These are phyloP conservation scores for Drosophila aldrichi DNA, from an alignment of 2,888 invertebrate species.

Conservation along the genomic window DNA sequence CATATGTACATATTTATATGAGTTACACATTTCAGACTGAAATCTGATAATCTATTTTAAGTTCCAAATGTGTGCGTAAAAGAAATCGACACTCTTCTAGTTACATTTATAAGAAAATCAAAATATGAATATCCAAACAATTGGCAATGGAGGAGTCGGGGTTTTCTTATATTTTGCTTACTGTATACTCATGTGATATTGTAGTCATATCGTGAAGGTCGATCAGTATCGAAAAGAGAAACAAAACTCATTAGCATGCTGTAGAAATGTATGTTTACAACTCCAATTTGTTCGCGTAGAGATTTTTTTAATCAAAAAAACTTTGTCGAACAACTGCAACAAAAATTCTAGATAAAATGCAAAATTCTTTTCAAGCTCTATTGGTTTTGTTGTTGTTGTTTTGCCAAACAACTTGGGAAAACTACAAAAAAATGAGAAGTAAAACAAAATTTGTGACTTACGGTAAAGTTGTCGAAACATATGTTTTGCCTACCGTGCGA, in stretches of 20 bases:
- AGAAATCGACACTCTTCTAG: not conserved
- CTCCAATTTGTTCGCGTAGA: not conserved
- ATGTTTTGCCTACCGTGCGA: slow-evolving; percentile 53
- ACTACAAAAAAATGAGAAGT: not conserved
- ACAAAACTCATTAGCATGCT: slow-evolving; percentile 16
- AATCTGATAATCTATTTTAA: not conserved
- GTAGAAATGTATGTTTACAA: slow-evolving; percentile 3
- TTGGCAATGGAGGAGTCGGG: not conserved
- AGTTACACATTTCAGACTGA: too few species aligned
- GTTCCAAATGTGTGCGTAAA: not conserved
- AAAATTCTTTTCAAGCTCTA: slow-evolving; percentile 1
- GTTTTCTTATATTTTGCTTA: not conserved
- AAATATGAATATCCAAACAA: not conserved
- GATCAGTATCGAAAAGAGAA: not conserved
- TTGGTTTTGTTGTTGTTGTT: not conserved
- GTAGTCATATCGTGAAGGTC: slow-evolving; percentile 7
- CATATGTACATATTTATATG: too few species aligned
- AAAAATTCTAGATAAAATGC: slow-evolving; percentile 21
- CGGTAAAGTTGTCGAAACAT: slow-evolving; percentile 59
- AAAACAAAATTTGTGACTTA: slow-evolving; percentile 13
- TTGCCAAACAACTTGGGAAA: slow-evolving; percentile 23
- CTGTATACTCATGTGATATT: not conserved
- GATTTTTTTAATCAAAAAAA: slow-evolving; percentile 23
- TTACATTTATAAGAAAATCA: not conserved
- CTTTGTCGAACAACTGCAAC: slow-evolving; percentile 24